These are phyloP conservation scores for Forficula auricularia DNA, from an alignment of 1,140 invertebrate species.

Conservation along the genomic window DNA sequence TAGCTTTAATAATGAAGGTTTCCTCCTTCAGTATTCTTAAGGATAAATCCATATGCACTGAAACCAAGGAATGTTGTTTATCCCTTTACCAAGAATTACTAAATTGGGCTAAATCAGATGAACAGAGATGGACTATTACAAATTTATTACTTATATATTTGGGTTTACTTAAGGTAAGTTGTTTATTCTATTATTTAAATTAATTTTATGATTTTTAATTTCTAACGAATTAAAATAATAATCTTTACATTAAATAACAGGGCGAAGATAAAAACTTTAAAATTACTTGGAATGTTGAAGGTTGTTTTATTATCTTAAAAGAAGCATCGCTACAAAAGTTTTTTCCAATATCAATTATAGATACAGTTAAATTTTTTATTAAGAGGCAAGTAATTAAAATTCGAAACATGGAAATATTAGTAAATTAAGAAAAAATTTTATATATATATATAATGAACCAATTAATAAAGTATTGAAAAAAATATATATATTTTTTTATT, in stretches of 20 bases:
- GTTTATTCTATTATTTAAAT: not conserved
- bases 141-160: constrained; percentile 47
- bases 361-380: constrained; percentile 35
- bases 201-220: too few species aligned
- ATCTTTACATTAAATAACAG: constrained; percentile 17
- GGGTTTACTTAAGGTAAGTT: constrained; percentile 45
- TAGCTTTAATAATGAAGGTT: constrained; percentile 34
- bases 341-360: constrained; percentile 32
- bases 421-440: constrained; percentile 22
- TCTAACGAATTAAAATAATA: too few species aligned
- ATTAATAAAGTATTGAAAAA: too few species aligned
- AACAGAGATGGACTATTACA: constrained; percentile 32
- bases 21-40: constrained; percentile 33
- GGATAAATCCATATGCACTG: constrained; percentile 31
- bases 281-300: constrained; percentile 36
- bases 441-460: too few species aligned
- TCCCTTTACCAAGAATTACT: constrained; percentile 39
- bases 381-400: constrained; percentile 26
- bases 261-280: constrained; percentile 37
- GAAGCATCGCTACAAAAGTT: constrained; percentile 30
- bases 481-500: too few species aligned
- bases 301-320: constrained; percentile 37
- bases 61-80: constrained; percentile 32
- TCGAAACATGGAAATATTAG: too few species aligned
- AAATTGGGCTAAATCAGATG: constrained; percentile 29